Evolutionary conservation across 2,797 vertebrate species (phyloP), one percentile per base, ranked within the genome.

Genomic region (Sebastes reedi): DNA sequence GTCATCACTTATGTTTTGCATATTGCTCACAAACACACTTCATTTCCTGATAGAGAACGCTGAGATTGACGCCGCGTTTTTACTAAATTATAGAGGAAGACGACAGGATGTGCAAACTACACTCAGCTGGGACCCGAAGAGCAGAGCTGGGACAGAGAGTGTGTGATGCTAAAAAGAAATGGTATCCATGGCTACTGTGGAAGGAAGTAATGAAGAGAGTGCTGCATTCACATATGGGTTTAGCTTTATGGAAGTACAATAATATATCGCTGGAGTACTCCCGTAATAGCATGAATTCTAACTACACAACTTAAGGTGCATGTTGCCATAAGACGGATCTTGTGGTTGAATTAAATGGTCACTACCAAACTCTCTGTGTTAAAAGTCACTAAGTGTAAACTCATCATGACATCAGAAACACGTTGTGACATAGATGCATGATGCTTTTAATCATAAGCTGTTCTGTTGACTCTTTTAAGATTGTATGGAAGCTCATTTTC

Each of bases 71-170:
- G 11, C 18, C 3, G 6, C 39, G 0, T 36, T 61, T 75, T 18
- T 20, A 54, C 67, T 65, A 42, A 87, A 88, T 87, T 74, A 82
- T n/a, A 81, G 67, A 82, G 34, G 42, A 52, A 0, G 32, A 71
- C 5, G 42, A 25, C 52, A 73, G 66, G 64, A 83, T 56, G 80
- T 58, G 86, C 30, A 72, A n/a, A 12, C 58, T 64, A 5, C 0
- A 0, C 50, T n/a, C 50, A 52, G 50, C 72, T 34, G 73, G 64
- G 72, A 68, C 46, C 6, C 24, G 30, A 12, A 60, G 64, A 62
- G 74, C 25, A 36, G 59, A 82, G 77, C 58, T 46, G 24, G n/a
- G 27, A 22, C 39, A 16, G 59, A 55, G 18, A 62, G 58, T 60
- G 22, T 36, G 29, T 30, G 39, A 16, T 67, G 58, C 8, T 52